phyloP scores from a whole-genome alignment of 1,140 invertebrate species.

The Conus ventricosus region DNA sequence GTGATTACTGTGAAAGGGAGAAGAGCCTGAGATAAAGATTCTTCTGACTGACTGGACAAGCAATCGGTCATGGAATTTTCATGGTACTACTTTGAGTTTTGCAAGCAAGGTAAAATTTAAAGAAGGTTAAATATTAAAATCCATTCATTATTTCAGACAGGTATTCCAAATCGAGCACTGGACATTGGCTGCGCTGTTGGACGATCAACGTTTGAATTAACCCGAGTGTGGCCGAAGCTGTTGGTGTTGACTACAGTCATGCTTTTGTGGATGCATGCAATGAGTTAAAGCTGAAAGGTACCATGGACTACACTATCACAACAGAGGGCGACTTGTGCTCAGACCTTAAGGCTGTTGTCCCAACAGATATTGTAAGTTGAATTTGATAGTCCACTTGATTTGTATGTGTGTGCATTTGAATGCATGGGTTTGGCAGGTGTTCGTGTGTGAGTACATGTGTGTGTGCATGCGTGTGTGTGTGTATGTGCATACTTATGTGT shows the following conservation, averaged over 20 bases:
- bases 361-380: constrained; percentile 56
- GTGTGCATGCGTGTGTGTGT: neutral
- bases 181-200: constrained; percentile 75
- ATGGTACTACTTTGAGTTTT: too few relatives aligned
- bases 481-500: too few relatives aligned
- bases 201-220: constrained; percentile 71
- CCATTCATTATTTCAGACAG: constrained; percentile 42
- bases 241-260: constrained; percentile 73
- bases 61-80: too few relatives aligned
- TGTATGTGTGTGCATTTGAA: neutral
- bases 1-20: too few relatives aligned
- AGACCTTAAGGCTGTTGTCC: constrained; percentile 56
- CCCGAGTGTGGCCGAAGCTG: constrained; percentile 66
- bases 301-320: constrained; percentile 59
- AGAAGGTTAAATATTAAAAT: too few relatives aligned
- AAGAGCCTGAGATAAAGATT: too few relatives aligned
- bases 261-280: constrained; percentile 72
- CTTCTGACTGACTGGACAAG: too few relatives aligned
- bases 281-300: constrained; percentile 59
- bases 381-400: neutral
- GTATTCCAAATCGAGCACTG: constrained; percentile 63
- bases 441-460: neutral
- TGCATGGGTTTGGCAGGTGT: neutral
- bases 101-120: too few relatives aligned
- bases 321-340: constrained; percentile 64